These are phyloP conservation scores for Paralichthys olivaceus DNA, from an alignment of 2,113 vertebrate genomes.

Conservation along the genomic window DNA sequence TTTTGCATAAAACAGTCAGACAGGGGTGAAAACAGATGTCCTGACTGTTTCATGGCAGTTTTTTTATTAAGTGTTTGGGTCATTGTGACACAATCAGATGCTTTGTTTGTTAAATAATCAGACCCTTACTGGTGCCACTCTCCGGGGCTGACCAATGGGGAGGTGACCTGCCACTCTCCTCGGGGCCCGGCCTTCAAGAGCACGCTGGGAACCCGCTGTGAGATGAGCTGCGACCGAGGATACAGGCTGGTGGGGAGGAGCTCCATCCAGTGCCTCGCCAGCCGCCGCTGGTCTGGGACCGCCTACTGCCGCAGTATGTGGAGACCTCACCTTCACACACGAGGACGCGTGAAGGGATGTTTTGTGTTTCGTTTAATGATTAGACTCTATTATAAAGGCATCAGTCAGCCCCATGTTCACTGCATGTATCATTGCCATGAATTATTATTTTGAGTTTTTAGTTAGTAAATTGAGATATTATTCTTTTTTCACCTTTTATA, in stretches of 20 bases:
- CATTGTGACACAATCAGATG: neutral
- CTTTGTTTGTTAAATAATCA: conserved; percentile 41
- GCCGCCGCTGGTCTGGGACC: conserved; percentile 92
- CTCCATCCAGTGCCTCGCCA: conserved; percentile 86
- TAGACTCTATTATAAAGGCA: neutral
- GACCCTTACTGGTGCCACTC: conserved; percentile 91
- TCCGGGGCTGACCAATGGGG: conserved; percentile 87
- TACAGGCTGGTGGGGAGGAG: conserved; percentile 88
- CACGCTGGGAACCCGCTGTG: conserved; percentile 90
- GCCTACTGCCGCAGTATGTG: conserved; percentile 91
- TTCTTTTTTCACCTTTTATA: no score
- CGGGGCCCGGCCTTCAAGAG: conserved; percentile 85
- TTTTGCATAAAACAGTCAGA: no score
- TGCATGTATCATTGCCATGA: no score
- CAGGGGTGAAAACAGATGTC: no score
- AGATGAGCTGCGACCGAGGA: conserved; percentile 88
- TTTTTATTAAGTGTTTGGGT: neutral
- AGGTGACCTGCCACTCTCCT: conserved; percentile 89
- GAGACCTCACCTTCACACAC: neutral
- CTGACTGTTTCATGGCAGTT: neutral
- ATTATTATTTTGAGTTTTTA: no score
- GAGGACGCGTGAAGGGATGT: neutral
- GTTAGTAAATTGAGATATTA: no score
- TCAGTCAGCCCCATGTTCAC: no score
- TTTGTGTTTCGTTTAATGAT: neutral